Evolutionary conservation across 2,113 vertebrate species (phyloP).

Genomic region (Hippolais icterina): DNA sequence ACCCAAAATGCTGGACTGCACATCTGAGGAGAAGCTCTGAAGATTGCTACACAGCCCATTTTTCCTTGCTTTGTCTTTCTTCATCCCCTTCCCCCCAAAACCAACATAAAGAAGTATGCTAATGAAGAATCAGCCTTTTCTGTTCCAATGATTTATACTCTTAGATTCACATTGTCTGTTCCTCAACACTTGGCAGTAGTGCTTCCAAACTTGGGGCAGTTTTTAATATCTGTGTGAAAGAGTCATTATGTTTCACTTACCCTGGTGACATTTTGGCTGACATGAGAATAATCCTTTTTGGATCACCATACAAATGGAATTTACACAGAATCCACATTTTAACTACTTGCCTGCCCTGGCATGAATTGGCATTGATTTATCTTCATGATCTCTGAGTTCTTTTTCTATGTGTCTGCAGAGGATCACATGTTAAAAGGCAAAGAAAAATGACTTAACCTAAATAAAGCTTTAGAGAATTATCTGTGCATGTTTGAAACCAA

Average conservation of each 20-base stretch:
- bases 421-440: constrained; percentile 7
- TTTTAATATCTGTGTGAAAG: neutral
- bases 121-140: constrained; percentile 1
- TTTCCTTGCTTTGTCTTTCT: neutral
- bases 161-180: constrained; percentile 12
- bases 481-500: neutral
- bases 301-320: neutral
- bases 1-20: neutral
- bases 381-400: neutral
- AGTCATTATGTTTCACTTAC: constrained; percentile 35
- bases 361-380: constrained; percentile 12
- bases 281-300: constrained; percentile 31
- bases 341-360: constrained; percentile 19
- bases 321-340: neutral
- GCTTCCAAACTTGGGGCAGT: neutral
- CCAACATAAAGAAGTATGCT: neutral
- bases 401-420: neutral
- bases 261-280: constrained; percentile 30
- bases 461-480: neutral
- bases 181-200: neutral
- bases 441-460: neutral
- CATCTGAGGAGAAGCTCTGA: neutral
- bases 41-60: neutral
- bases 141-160: neutral
- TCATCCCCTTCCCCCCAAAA: neutral